Evolutionary conservation across 2,113 vertebrate species (phyloP).

Genomic region (Calidris pygmaea): DNA sequence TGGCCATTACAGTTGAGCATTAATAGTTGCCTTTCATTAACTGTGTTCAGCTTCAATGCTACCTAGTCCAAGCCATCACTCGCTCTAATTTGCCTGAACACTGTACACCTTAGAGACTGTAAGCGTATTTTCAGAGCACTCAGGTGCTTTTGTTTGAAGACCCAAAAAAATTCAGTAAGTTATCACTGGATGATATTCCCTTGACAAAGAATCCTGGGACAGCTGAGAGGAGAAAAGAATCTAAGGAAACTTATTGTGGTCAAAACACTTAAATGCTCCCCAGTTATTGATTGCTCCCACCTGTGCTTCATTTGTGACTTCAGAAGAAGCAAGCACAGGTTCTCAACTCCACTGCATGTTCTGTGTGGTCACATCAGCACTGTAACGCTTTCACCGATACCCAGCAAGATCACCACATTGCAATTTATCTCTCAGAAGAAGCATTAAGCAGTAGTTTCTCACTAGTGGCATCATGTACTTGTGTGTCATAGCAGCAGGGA

Average conservation of each 20-base stretch:
- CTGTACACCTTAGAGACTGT: not conserved
- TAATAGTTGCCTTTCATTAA: not conserved
- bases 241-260: not conserved
- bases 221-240: not conserved
- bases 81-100: not conserved
- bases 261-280: not conserved
- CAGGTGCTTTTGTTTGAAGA: not conserved
- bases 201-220: not conserved
- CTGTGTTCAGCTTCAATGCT: not conserved
- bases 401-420: not conserved
- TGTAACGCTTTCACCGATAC: not conserved
- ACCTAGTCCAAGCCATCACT: not conserved
- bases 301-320: not conserved
- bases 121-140: not conserved
- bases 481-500: not conserved
- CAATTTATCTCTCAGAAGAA: not conserved
- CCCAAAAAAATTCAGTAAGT: not conserved
- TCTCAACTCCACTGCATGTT: not conserved
- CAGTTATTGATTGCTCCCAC: not conserved
- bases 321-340: not conserved
- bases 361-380: not conserved
- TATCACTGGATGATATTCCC: not conserved
- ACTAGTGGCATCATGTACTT: not conserved
- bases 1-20: not conserved
- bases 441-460: not conserved